phyloP scores from a whole-genome alignment of 2,797 vertebrate genomes.

The Tenualosa ilisha region DNA sequence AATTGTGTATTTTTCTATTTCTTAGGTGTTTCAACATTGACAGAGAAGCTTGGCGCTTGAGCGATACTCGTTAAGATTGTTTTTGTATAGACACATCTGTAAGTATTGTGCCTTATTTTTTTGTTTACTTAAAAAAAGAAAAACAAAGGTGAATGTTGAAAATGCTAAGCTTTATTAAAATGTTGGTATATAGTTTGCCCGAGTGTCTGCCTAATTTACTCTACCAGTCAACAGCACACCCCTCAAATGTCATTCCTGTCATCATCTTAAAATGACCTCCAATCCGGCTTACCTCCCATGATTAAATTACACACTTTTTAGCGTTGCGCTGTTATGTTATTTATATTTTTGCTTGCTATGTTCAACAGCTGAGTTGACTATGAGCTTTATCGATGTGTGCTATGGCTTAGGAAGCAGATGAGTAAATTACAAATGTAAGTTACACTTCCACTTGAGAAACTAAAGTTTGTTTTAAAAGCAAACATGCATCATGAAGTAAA shows the following conservation, averaged over 20 bases:
- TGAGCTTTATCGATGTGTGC: background rate
- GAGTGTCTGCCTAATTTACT: background rate
- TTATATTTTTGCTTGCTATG: background rate
- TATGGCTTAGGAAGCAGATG: background rate
- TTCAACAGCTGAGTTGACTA: background rate
- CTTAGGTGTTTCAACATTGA: background rate
- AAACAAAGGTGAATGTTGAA: background rate
- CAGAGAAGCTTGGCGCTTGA: background rate
- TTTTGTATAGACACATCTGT: background rate
- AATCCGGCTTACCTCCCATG: background rate
- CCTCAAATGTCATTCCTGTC: background rate
- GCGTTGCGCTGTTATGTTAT: no score
- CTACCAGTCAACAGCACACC: background rate
- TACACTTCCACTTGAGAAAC: background rate
- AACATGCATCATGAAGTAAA: background rate
- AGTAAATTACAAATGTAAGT: background rate
- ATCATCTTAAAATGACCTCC: background rate
- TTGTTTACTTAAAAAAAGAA: background rate
- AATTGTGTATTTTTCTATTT: background rate
- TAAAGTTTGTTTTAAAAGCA: background rate
- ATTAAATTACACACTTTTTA: no score
- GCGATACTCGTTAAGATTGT: background rate
- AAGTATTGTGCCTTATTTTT: background rate
- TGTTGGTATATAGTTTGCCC: background rate
- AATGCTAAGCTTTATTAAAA: constrained; percentile 9